Conservation (phyloP, 2,113 vertebrate genomes). For the Heterocephalus glaber region DNA sequence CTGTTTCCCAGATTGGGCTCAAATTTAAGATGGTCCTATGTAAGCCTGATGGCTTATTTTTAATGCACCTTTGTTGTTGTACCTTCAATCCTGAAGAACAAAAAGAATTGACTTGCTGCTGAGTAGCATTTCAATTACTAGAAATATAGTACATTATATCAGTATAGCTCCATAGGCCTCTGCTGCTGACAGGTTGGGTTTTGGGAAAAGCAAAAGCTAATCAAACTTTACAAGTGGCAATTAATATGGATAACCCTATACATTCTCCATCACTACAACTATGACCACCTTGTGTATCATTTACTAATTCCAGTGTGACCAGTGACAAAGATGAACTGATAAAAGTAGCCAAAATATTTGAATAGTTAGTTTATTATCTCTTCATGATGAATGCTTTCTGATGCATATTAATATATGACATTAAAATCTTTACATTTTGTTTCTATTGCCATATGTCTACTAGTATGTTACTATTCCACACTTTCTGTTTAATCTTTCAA, state of each 20-base stretch:
- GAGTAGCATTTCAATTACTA: background rate
- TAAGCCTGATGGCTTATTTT: background rate
- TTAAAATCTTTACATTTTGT: background rate
- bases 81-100: background rate
- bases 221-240: background rate
- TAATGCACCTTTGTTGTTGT: background rate
- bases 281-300: background rate
- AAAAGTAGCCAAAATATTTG: background rate
- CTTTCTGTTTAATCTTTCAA: background rate
- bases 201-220: background rate
- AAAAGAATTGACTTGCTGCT: background rate
- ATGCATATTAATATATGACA: background rate
- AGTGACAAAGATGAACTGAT: background rate
- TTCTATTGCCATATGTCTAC: background rate
- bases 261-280: background rate
- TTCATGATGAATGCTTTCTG: background rate
- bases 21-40: background rate
- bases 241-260: background rate
- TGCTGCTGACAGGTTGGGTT: background rate
- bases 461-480: background rate
- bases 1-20: background rate
- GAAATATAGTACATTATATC: background rate
- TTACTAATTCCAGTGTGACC: background rate
- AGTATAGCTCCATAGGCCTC: background rate
- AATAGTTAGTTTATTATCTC: background rate